These are phyloP conservation scores for Troglohyphantes excavatus DNA, from an alignment of 2,888 invertebrate genomes.

Conservation along the genomic window DNA sequence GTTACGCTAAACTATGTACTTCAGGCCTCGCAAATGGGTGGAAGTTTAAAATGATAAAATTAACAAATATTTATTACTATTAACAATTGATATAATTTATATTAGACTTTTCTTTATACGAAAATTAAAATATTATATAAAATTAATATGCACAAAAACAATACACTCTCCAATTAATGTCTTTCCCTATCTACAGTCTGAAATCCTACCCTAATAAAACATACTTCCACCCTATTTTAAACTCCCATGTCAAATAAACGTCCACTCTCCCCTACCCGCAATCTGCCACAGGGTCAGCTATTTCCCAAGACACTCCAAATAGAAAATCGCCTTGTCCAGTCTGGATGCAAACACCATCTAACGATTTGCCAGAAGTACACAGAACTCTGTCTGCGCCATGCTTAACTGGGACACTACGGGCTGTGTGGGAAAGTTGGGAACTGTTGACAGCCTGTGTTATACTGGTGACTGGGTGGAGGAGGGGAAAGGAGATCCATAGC, in stretches of 20 bases:
- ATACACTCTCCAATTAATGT: too few species aligned
- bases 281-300: background rate
- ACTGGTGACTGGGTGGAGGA: background rate
- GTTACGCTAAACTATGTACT: too few species aligned
- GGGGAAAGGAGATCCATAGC: background rate
- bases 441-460: slow-evolving; percentile 10
- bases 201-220: too few species aligned
- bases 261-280: background rate
- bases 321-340: background rate
- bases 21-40: too few species aligned
- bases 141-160: too few species aligned
- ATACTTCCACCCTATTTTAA: background rate
- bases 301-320: background rate
- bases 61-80: too few species aligned
- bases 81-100: too few species aligned
- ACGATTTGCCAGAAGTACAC: slow-evolving; percentile 23
- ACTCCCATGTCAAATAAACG: background rate
- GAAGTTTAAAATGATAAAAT: too few species aligned
- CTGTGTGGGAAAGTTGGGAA: slow-evolving; percentile 18
- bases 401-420: slow-evolving; percentile 5
- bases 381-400: background rate
- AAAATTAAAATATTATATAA: too few species aligned
- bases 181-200: too few species aligned
- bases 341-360: slow-evolving; percentile 18
- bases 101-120: too few species aligned